A percentile compares a stretch with the other conserved stretches of the same genome.
phyloP scores from a whole-genome alignment of 1,140 invertebrate genomes.

The Ceratina australensis region DNA sequence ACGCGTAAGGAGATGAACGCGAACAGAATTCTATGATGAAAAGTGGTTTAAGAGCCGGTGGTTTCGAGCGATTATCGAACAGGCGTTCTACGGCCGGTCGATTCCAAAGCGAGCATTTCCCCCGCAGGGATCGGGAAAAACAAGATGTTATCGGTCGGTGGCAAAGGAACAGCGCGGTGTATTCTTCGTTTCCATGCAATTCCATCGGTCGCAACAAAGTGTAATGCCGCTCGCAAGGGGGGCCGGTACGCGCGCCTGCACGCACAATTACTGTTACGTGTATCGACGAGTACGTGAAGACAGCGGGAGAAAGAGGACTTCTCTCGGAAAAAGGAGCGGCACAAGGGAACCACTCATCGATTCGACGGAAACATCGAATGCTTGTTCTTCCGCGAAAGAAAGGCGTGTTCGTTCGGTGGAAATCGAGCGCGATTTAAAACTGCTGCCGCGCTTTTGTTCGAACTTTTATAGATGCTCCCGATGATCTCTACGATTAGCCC shows the following conservation, averaged over 20 bases:
- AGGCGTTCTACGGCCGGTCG: not conserved
- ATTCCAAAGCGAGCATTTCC: not conserved
- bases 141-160: conserved; percentile 42
- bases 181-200: conserved; percentile 23
- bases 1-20: no score
- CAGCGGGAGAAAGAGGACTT: not conserved
- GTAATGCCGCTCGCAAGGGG: conserved; percentile 8
- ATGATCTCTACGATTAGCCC: no score
- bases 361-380: conserved; percentile 11
- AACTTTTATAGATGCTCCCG: no score
- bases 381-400: not conserved
- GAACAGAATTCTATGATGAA: no score
- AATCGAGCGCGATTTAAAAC: not conserved
- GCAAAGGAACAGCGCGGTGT: not conserved
- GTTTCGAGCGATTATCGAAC: not conserved
- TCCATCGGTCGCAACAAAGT: conserved; percentile 29
- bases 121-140: conserved; percentile 3
- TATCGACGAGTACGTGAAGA: conserved; percentile 1
- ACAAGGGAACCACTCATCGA: conserved; percentile 29
- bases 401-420: not conserved
- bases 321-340: not conserved
- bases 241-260: not conserved
- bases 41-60: not conserved
- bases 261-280: conserved; percentile 37
- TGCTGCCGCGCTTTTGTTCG: no score